These are phyloP conservation scores for Corythornis madagascariensis DNA, from an alignment of 2,113 vertebrate species.

Conservation along the genomic window DNA sequence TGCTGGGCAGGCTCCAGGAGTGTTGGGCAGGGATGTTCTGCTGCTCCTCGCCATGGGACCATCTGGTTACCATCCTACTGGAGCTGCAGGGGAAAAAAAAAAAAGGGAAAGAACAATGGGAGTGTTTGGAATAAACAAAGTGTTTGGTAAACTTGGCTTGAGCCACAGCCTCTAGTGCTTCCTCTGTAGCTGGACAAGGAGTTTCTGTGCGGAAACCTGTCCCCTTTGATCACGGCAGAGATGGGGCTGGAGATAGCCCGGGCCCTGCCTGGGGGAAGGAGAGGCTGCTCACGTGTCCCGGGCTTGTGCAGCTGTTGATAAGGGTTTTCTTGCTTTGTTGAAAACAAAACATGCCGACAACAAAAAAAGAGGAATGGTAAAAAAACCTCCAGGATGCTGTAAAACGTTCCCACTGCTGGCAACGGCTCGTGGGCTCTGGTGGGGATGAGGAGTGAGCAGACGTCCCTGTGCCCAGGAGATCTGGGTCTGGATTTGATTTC, in stretches of 20 bases:
- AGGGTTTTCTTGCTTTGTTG: neutral
- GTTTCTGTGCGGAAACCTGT: neutral
- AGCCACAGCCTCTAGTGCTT: neutral
- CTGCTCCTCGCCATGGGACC: neutral
- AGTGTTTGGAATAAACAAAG: neutral
- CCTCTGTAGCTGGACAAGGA: neutral
- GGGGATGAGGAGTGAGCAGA: neutral
- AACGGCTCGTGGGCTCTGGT: rapidly evolving
- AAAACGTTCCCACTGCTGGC: neutral
- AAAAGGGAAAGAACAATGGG: neutral
- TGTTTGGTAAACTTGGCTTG: neutral
- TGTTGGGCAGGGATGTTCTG: rapidly evolving
- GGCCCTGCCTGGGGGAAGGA: neutral
- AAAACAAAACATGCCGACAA: neutral
- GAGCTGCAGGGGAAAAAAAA: neutral
- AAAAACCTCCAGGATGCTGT: neutral
- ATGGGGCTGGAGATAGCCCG: neutral
- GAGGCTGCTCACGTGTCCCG: neutral
- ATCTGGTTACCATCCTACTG: rapidly evolving
- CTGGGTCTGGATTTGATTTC: neutral
- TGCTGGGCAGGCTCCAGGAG: too few relatives aligned
- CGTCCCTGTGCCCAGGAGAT: too few relatives aligned
- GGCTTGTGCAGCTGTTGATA: neutral
- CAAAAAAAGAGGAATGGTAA: neutral
- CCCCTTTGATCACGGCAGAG: neutral